phyloP scores from a whole-genome alignment of 2,797 vertebrate genomes.

The Gouania willdenowi region DNA sequence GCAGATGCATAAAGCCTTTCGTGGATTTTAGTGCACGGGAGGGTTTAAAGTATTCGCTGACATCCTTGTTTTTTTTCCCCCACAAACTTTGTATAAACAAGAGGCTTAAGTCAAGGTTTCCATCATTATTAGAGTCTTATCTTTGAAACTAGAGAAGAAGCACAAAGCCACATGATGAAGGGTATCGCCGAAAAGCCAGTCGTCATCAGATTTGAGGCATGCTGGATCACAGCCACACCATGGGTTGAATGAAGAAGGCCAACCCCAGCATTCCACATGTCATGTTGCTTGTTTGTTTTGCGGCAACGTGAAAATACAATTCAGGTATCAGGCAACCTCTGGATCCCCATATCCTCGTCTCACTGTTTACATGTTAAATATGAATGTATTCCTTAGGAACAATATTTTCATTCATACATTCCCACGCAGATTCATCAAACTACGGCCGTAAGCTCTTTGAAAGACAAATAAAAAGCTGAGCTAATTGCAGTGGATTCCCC shows the following conservation, averaged over 20 bases:
- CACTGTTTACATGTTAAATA: conserved; percentile 20
- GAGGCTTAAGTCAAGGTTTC: conserved; percentile 30
- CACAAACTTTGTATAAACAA: conserved; percentile 41
- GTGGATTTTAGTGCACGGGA: conserved; percentile 30
- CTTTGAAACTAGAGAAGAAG: conserved; percentile 52
- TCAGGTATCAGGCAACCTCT: not conserved
- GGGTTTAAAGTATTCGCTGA: conserved; percentile 39
- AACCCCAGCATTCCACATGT: conserved; percentile 30
- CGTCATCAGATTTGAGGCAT: conserved; percentile 54
- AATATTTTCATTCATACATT: conserved; percentile 29
- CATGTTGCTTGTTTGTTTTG: conserved; percentile 28
- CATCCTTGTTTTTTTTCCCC: conserved; percentile 38
- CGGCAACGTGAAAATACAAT: not conserved
- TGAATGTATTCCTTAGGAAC: conserved; percentile 33
- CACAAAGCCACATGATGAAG: conserved; percentile 61
- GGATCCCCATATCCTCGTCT: not conserved
- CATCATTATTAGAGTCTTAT: conserved; percentile 43
- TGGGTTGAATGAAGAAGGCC: conserved; percentile 23
- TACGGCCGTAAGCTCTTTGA: conserved; percentile 36
- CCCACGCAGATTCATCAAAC: conserved; percentile 37
- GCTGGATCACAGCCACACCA: conserved; percentile 42
- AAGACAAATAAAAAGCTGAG: conserved; percentile 65
- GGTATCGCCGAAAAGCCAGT: conserved; percentile 52
- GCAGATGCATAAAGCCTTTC: conserved; percentile 11
- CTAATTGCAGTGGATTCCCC: conserved; percentile 63